Evolutionary conservation across 2,113 vertebrate species (phyloP).

Genomic region (Odobenus rosmarus): DNA sequence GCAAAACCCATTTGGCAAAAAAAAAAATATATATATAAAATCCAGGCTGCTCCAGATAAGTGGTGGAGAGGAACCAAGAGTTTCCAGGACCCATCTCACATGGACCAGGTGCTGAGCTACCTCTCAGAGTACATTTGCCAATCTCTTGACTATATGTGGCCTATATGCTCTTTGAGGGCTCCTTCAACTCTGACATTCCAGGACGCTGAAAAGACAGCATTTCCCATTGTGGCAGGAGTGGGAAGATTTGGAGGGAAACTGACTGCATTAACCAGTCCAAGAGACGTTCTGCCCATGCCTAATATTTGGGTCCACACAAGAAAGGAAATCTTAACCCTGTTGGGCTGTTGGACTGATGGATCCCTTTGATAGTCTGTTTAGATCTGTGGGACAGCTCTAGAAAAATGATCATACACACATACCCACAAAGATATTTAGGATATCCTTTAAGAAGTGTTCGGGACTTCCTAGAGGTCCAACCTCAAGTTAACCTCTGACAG

Average conservation of each 20-base stretch:
- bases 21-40: conserved; percentile 11
- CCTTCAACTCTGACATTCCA: background rate
- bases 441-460: conserved; percentile 1
- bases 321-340: background rate
- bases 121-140: conserved; percentile 1
- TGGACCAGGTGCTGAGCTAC: background rate
- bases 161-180: background rate
- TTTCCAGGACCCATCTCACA: background rate
- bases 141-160: background rate
- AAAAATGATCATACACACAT: conserved; percentile 29
- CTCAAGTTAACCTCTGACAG: background rate
- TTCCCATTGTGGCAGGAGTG: background rate
- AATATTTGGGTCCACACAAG: background rate
- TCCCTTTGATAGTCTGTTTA: background rate
- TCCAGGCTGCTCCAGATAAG: background rate
- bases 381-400: background rate
- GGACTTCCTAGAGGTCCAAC: background rate
- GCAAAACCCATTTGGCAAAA: background rate
- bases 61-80: background rate
- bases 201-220: background rate
- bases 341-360: background rate
- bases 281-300: background rate
- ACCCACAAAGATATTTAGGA: background rate
- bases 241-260: background rate
- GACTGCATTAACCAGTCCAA: background rate